These are phyloP conservation scores for Corydoras sp. DNA, from an alignment of 2,113 vertebrate species.

Conservation along the genomic window DNA sequence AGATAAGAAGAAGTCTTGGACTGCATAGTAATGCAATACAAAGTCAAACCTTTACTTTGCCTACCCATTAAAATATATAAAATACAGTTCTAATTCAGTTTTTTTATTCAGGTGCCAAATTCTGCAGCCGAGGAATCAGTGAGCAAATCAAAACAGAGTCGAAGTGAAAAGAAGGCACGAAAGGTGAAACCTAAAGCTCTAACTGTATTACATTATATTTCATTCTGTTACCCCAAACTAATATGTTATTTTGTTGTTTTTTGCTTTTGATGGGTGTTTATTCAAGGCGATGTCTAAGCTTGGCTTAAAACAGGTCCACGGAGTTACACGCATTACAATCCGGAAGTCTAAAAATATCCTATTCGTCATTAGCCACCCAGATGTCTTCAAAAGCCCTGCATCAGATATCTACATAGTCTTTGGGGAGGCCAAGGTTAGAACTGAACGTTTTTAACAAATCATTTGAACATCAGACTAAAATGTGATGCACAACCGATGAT, in stretches of 20 bases:
- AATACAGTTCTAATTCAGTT: no score
- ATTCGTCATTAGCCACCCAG: constrained; percentile 91
- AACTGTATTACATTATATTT: neutral
- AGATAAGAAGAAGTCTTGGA: neutral
- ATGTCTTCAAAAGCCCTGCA: constrained; percentile 94
- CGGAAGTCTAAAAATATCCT: constrained; percentile 97
- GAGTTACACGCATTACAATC: constrained; percentile 94
- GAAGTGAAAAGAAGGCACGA: constrained; percentile 93
- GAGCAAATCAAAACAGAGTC: constrained; percentile 89
- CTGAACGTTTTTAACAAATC: neutral
- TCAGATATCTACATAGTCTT: constrained; percentile 97
- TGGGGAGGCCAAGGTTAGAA: constrained; percentile 85
- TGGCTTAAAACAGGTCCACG: constrained; percentile 86
- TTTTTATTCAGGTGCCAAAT: constrained; percentile 55
- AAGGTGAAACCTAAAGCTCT: constrained; percentile 71
- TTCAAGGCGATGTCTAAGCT: constrained; percentile 94
- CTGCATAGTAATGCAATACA: no score
- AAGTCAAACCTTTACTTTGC: neutral
- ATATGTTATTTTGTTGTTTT: constrained; percentile 11
- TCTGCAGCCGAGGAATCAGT: constrained; percentile 75
- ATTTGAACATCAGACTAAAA: no score
- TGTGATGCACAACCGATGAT: no score
- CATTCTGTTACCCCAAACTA: neutral
- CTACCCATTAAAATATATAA: no score
- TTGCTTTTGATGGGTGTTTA: neutral